phyloP scores from a whole-genome alignment of 2,888 invertebrate genomes.

The Hetaerina titia region DNA sequence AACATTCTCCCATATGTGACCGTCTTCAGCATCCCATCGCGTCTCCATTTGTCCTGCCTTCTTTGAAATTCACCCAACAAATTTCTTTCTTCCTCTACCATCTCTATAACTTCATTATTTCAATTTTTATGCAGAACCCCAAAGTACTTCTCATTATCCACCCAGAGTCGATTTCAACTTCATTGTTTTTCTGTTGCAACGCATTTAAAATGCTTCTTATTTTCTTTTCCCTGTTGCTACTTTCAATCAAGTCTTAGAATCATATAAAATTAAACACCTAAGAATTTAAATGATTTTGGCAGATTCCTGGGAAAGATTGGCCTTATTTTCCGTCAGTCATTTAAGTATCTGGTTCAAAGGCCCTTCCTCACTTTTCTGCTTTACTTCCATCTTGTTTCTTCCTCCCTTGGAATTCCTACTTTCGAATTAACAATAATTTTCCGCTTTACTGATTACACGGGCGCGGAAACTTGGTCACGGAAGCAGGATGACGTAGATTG shows the following conservation, averaged over 20 bases:
- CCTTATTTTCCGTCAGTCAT: not conserved
- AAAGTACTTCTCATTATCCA: not conserved
- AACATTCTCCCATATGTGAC: too few relatives aligned
- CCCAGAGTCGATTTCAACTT: not conserved
- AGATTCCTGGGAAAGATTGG: not conserved
- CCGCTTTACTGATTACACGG: too few relatives aligned
- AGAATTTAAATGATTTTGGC: not conserved
- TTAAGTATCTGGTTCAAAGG: not conserved
- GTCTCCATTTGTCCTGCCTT: too few relatives aligned
- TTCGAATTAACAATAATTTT: too few relatives aligned
- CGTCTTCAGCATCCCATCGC: too few relatives aligned
- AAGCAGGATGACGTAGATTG: too few relatives aligned
- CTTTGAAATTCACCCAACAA: not conserved
- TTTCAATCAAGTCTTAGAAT: not conserved
- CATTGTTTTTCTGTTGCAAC: not conserved
- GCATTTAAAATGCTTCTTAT: not conserved
- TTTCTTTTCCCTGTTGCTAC: not conserved
- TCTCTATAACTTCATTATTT: not conserved
- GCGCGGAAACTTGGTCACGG: too few relatives aligned
- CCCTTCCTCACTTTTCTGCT: not conserved
- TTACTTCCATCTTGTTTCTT: not conserved
- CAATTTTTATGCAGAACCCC: too few relatives aligned
- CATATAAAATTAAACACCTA: not conserved
- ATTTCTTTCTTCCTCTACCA: not conserved
- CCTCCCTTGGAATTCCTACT: too few relatives aligned